Conservation (phyloP, 2,888 invertebrate genomes). For the Gymnoscelis rufifasciata region DNA sequence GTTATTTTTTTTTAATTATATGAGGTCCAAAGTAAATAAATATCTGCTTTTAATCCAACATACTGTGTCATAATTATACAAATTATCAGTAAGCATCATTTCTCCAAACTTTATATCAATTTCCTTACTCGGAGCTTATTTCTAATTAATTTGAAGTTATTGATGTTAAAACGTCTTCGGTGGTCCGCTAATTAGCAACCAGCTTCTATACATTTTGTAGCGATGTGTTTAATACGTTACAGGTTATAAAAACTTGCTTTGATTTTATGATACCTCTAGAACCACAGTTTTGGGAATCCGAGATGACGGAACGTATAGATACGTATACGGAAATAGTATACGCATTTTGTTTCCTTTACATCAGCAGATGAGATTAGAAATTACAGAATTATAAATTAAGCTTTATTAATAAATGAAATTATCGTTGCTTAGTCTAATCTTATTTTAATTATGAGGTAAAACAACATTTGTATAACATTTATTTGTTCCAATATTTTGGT, state of each 20-base stretch:
- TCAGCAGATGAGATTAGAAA: too few species aligned
- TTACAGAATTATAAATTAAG: too few species aligned
- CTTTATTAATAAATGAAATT: too few species aligned
- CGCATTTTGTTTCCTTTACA: too few species aligned
- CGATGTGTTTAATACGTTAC: conserved; percentile 26
- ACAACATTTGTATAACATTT: too few species aligned
- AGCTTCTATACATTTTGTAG: conserved; percentile 44
- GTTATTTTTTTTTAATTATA: too few species aligned
- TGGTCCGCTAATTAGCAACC: conserved; percentile 68
- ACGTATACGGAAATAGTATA: too few species aligned
- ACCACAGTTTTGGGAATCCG: conserved; percentile 19
- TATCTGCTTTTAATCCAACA: neutral
- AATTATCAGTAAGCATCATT: conserved; percentile 28
- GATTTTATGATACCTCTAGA: conserved; percentile 48
- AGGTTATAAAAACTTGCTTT: conserved; percentile 46
- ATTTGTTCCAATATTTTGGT: too few species aligned
- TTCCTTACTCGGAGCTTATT: conserved; percentile 39
- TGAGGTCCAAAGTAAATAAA: neutral
- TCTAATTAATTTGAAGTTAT: conserved; percentile 32
- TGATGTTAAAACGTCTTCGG: conserved; percentile 47
- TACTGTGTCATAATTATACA: conserved; percentile 16
- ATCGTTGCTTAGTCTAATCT: too few species aligned
- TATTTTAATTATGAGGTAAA: too few species aligned
- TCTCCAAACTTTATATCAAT: conserved; percentile 31
- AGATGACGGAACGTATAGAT: neutral